A percentile compares a stretch with the other conserved stretches of the same genome.
Evolutionary conservation across 2,113 vertebrate species (phyloP).

Genomic region (Hiodon alosoides): DNA sequence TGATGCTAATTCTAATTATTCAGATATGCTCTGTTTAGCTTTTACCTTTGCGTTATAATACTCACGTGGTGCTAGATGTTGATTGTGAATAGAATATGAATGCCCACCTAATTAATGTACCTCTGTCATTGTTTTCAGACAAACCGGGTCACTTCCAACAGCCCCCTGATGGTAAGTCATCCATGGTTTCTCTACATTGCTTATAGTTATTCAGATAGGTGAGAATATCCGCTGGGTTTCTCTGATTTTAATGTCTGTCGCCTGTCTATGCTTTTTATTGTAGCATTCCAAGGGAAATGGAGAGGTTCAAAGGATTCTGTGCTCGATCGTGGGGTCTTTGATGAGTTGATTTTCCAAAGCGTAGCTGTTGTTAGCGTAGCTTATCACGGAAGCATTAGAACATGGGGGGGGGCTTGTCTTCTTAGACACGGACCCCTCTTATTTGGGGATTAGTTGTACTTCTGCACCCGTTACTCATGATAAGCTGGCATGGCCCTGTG

Average conservation of each 20-base stretch:
- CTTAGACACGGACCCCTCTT: no score
- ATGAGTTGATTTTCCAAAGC: not conserved
- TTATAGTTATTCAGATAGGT: slow-evolving; percentile 37
- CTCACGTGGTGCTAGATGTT: slow-evolving; percentile 33
- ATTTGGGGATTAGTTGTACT: no score
- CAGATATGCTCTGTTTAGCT: slow-evolving; percentile 4
- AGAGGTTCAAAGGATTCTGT: not conserved
- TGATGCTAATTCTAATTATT: not conserved
- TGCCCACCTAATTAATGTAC: slow-evolving; percentile 51
- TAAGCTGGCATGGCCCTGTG: slow-evolving; percentile 30
- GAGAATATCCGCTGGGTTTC: slow-evolving; percentile 3
- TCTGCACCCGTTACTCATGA: slow-evolving; percentile 5
- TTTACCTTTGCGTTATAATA: not conserved
- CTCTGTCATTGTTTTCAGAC: slow-evolving; percentile 68
- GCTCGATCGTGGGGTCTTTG: slow-evolving; percentile 60
- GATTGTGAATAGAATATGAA: slow-evolving; percentile 41
- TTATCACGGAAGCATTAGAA: no score
- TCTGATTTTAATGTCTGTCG: no score
- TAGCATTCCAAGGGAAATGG: not conserved
- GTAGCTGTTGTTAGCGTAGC: no score
- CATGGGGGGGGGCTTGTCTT: no score
- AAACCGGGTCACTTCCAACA: slow-evolving; percentile 84
- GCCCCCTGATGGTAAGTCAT: slow-evolving; percentile 85
- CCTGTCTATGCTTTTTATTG: no score
- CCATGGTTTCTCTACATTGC: slow-evolving; percentile 26